Base-by-base conservation (phyloP, 2,888 invertebrate species). In the Philereme transversata region DNA sequence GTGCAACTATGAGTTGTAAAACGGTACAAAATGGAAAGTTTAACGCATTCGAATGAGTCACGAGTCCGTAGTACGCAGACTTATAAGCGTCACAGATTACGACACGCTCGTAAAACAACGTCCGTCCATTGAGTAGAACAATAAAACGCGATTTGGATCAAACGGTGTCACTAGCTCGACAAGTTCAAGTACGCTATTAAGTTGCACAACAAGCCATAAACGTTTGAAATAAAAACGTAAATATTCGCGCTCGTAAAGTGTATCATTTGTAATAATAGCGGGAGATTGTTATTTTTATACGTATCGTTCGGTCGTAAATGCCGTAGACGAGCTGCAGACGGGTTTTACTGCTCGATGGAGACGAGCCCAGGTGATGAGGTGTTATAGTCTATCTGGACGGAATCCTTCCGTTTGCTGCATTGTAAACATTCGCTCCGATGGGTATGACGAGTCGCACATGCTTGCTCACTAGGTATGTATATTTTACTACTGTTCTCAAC, bases 171-270 rank as follows among this genome's bases (percentile, higher is more conserved):
- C 90, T 88, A 85, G 88, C 85, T 82, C 79, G 73, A 72, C 88
- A 91, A 91, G 91, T 92, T 92, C 91, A 92, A 91, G 91, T 85
- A 79, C 84, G 84, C 86, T 81, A 87, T 91, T 89, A 90, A 89
- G 84, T 90, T 90, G 84, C 88, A 89, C 84, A 89, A 89, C 87
- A 79, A 77, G 83, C 86, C 79, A 87, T 90, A 90, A 90, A 87
- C 83, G 77, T 80, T 83, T 82, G 83, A 80, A 84, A 88, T 88
- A 90, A 90, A 89, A 89, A 88, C 81, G 83, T 86, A 82, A 86
- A 88, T 87, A 86, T 81, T 78, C 73, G 74, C 79, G 65, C 62
- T 81, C 80, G 76, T 80, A 78, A 79, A 81, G 70, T 74, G 69
- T 78, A 81, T 81, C 79, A 79, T 81, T 80, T 77, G 77, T 79